Evolutionary conservation across 2,797 vertebrate genomes (phyloP), one percentile per base, ranked within the genome.

Genomic region (Rhinophrynus dorsalis): DNA sequence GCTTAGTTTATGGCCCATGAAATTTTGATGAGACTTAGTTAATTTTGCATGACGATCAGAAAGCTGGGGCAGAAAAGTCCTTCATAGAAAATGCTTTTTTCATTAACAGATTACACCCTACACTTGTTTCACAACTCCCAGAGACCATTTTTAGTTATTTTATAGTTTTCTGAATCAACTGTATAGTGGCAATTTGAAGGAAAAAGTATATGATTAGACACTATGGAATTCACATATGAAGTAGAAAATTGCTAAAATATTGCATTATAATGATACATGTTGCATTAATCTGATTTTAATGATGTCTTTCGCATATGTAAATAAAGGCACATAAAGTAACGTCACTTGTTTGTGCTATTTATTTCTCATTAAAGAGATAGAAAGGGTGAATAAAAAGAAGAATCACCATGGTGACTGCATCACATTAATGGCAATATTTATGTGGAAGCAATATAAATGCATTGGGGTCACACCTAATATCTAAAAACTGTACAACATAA

Each of bases 21-120:
- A 87, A 89, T 85, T 86, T 85, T 89, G 81, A 88, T 86, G 73
- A 86, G 75, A 68, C 77, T 84, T 87, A 82, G 82, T 85, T 88
- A 86, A 89, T 90, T 90, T 88, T 87, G 81, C 84, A 90, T 86
- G 85, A 90, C 88, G 82, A 89, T 84, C 83, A 85, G 82, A 82
- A 78, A 83, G 76, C 77, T 76, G 79, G 84, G 79, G 77, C 78
- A 85, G 68, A 67, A 81, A 76, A 87, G 81, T 84, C 80, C 79
- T 87, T 85, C 82, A 81, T 50, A 77, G 76, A 68, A 84, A 83
- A 75, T 56, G 47, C 66, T 73, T 79, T 77, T 50, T 70, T 72
- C 76, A 77, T 68, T 74, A 67, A 59, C 80, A 83, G 73, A 79
- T 79, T 75, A 76, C 51, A 78, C 40, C 61, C 50, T 73, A 75